A percentile compares a stretch with the other conserved stretches of the same genome.
Evolutionary conservation across 1,140 invertebrate species (phyloP).

Genomic region (Drosophila nasuta): DNA sequence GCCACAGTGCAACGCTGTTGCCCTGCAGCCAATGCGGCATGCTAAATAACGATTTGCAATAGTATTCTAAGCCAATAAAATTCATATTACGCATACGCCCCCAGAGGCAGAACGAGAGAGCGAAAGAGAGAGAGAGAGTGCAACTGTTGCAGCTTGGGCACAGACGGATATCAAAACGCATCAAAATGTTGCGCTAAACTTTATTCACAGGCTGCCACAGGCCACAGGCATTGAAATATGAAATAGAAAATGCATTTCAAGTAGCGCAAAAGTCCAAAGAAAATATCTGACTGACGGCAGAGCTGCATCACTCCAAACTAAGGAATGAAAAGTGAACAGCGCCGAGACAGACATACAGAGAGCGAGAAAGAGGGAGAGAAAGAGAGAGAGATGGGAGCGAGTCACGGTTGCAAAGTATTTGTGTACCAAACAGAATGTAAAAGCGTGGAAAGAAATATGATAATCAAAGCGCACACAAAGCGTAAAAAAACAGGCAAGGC

Average conservation of each 20-base stretch:
- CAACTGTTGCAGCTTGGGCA: slow-evolving; percentile 11
- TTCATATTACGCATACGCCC: slow-evolving; percentile 77
- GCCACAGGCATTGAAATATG: slow-evolving; percentile 65
- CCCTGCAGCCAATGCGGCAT: slow-evolving; percentile 5
- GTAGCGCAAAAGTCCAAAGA: slow-evolving; percentile 43
- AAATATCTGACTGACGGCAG: slow-evolving; percentile 33
- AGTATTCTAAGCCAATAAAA: slow-evolving; percentile 73
- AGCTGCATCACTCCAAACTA: slow-evolving; percentile 8
- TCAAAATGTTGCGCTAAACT: slow-evolving; percentile 79
- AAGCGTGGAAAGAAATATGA: slow-evolving; percentile 70
- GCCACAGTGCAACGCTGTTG: not conserved
- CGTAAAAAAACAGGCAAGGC: slow-evolving; percentile 22
- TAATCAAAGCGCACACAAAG: slow-evolving; percentile 67
- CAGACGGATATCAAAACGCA: slow-evolving; percentile 67
- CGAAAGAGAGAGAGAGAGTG: not conserved
- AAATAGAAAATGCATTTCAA: slow-evolving; percentile 66
- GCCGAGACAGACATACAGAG: not conserved
- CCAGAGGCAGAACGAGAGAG: slow-evolving; percentile 7
- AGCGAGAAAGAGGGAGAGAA: slow-evolving; percentile 5
- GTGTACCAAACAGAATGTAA: slow-evolving; percentile 55
- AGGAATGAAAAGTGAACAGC: slow-evolving; percentile 12
- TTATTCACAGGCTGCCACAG: slow-evolving; percentile 60
- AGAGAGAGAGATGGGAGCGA: not conserved
- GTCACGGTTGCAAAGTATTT: slow-evolving; percentile 47
- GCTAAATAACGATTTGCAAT: slow-evolving; percentile 46